Evolutionary conservation across 1,140 invertebrate genomes (phyloP).

Genomic region (Lasioglossum baleicum): DNA sequence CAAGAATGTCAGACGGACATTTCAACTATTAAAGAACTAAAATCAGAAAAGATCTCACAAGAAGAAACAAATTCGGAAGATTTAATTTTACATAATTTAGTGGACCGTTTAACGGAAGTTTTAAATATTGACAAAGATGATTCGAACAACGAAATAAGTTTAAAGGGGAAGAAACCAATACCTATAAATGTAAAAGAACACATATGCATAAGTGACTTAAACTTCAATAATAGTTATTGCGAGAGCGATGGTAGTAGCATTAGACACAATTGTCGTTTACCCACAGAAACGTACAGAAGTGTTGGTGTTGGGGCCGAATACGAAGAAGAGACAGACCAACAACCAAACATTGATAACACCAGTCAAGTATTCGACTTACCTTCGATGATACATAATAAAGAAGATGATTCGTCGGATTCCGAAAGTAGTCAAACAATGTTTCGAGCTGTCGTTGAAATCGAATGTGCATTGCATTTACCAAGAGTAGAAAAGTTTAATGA

Average conservation of each 20-base stretch:
- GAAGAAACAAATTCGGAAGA: slow-evolving; percentile 32
- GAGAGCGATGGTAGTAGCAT: slow-evolving; percentile 68
- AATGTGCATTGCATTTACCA: slow-evolving; percentile 82
- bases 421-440: slow-evolving; percentile 56
- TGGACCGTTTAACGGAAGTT: slow-evolving; percentile 53
- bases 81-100: slow-evolving; percentile 49
- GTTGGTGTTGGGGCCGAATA: slow-evolving; percentile 77
- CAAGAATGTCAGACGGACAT: slow-evolving; percentile 75
- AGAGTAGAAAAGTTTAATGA: slow-evolving; percentile 74
- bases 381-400: neutral
- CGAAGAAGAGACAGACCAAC: slow-evolving; percentile 63
- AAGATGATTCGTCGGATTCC: slow-evolving; percentile 19
- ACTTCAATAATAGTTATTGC: slow-evolving; percentile 64
- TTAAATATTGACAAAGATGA: slow-evolving; percentile 53
- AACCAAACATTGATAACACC: slow-evolving; percentile 25
- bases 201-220: slow-evolving; percentile 21
- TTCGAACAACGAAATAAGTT: slow-evolving; percentile 52
- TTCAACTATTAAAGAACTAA: slow-evolving; percentile 63
- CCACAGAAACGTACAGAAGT: slow-evolving; percentile 73
- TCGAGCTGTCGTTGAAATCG: slow-evolving; percentile 80
- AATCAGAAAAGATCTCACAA: slow-evolving; percentile 1
- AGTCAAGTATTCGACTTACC: slow-evolving; percentile 30
- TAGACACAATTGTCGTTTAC: slow-evolving; percentile 66
- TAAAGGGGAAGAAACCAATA: slow-evolving; percentile 16
- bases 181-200: slow-evolving; percentile 1